Evolutionary conservation across 1,140 invertebrate species (phyloP), one percentile per base, ranked within the genome.

Genomic region (Mesaphorura yosii): DNA sequence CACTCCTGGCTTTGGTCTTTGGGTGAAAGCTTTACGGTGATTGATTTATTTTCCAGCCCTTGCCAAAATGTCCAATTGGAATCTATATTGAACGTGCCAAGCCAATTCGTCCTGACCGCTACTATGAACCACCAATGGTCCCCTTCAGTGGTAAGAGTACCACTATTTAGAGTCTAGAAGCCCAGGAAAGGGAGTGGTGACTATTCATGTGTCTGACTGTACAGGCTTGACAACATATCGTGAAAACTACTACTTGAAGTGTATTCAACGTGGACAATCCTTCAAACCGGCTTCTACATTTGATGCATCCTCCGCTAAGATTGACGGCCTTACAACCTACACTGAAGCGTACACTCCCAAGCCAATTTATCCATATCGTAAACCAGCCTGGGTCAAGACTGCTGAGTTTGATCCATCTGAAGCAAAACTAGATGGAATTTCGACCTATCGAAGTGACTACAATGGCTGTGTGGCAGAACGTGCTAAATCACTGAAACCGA

Each of bases 371-470:
- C 4, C 17, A 29, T 42, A 25, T n/a, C 45, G 10, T 25, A 55
- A 59, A 22, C 31, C 58, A n/a, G 29, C 28, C 7, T n/a, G n/a
- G n/a, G n/a, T n/a, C n/a, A n/a, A n/a, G n/a, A n/a, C n/a, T n/a
- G 26, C 52, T 23, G 28, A 41, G 2, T 51, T 59, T 45, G 48
- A 59, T 17, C 53, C 53, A 3, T 55, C 52, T 1, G 42, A 45
- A 38, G 52, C 52, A 2, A 49, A 49, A 27, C 23, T 59, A 26
- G 57, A 59, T 17, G 57, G 52, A 4, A n/a, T 55, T 5, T 25
- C 41, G 0, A 62, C 56, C n/a, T 62, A 62, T 40, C 27, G 55
- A 0, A 19, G 27, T 23, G 56, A 58, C 27, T 62, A 56, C 38
- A 44, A 34, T 19, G 53, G 56, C 15, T 55, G 48, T 19, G 29